Evolutionary conservation across 2,113 vertebrate genomes (phyloP).

Genomic region (Dissostichus mawsoni): DNA sequence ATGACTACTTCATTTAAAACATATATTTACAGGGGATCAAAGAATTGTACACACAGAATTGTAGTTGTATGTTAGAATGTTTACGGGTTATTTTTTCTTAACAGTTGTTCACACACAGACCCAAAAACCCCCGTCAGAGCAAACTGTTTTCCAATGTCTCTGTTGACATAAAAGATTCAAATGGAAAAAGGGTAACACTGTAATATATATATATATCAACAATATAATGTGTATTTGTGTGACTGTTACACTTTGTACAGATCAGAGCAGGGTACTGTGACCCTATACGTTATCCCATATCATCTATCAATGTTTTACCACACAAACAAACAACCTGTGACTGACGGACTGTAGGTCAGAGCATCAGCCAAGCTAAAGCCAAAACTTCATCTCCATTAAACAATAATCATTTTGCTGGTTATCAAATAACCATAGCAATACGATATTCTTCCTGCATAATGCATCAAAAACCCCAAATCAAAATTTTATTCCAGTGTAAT

Average conservation of each 20-base stretch:
- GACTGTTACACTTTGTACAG: not conserved
- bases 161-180: too few relatives aligned
- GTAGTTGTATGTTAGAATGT: not conserved
- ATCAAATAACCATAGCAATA: not conserved
- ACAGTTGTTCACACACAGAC: not conserved
- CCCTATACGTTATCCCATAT: not conserved
- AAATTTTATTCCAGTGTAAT: not conserved
- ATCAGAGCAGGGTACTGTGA: not conserved
- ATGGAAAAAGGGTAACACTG: too few relatives aligned
- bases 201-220: too few relatives aligned
- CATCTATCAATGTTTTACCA: conserved; percentile 2
- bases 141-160: too few relatives aligned
- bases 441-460: not conserved
- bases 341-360: not conserved
- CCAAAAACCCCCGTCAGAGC: not conserved
- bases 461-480: not conserved
- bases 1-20: conserved; percentile 20
- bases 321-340: conserved; percentile 14
- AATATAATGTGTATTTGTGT: too few relatives aligned
- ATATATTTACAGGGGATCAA: conserved; percentile 16
- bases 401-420: not conserved
- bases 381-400: not conserved
- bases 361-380: not conserved
- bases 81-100: not conserved
- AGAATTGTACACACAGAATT: conserved; percentile 8